phyloP scores from a whole-genome alignment of 2,888 invertebrate genomes.

The Teleogryllus oceanicus region DNA sequence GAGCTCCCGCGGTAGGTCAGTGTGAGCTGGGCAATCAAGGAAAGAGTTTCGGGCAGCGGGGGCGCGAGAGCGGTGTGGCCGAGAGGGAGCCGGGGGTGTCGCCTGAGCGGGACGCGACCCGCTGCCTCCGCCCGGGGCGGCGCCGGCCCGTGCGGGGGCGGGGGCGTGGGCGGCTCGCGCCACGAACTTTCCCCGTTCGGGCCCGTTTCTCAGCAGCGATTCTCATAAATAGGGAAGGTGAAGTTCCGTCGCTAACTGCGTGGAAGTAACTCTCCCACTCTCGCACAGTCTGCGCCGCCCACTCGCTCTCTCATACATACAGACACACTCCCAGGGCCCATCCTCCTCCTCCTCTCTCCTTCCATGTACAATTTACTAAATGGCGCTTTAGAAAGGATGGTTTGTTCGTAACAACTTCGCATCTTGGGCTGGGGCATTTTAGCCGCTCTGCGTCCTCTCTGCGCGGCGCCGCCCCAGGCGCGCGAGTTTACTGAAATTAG shows the following conservation, averaged over 20 bases:
- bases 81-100: neutral
- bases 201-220: neutral
- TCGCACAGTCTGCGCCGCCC: neutral
- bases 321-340: neutral
- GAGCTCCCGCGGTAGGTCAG: no score
- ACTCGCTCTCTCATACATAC: neutral
- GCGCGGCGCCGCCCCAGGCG: neutral
- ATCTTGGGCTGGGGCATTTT: neutral
- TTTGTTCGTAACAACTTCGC: neutral
- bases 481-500: neutral
- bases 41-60: neutral
- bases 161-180: neutral
- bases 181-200: neutral
- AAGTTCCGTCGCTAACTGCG: neutral
- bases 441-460: neutral
- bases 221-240: conserved; percentile 18
- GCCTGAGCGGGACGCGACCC: no score
- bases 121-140: no score
- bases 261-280: neutral
- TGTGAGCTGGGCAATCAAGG: no score
- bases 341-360: neutral
- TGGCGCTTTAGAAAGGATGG: neutral
- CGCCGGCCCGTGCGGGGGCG: neutral
- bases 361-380: neutral
- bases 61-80: neutral